Evolutionary conservation across 2,113 vertebrate species (phyloP).

Genomic region (Notechis scutatus): DNA sequence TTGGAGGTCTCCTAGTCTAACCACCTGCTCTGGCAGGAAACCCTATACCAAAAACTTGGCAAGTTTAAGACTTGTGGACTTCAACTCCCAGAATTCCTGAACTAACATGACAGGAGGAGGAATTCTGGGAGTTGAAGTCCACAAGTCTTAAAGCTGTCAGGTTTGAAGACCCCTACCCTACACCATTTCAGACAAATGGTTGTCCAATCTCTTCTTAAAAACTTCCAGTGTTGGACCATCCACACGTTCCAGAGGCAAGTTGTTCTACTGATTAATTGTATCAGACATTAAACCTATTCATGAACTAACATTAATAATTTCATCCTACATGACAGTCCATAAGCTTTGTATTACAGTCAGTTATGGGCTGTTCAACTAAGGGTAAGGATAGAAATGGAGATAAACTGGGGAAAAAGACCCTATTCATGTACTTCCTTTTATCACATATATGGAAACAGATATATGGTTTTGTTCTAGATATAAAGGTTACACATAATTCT

Average conservation of each 20-base stretch:
- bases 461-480: neutral
- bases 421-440: neutral
- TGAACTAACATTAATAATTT: neutral
- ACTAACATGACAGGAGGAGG: no score
- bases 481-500: neutral
- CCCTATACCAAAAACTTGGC: no score
- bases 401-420: neutral
- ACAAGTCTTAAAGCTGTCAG: no score
- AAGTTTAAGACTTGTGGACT: no score
- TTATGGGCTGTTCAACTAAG: conserved; percentile 1
- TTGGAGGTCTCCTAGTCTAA: neutral
- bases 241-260: neutral
- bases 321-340: neutral
- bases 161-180: neutral
- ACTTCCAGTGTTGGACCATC: neutral
- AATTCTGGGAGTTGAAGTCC: no score
- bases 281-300: neutral
- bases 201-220: neutral
- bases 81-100: no score
- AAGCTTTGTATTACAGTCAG: conserved; percentile 11
- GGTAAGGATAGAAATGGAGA: neutral
- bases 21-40: neutral
- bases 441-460: neutral
- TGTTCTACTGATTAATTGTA: neutral
- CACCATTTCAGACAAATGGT: neutral